A percentile compares a stretch with the other conserved stretches of the same genome.
Conservation (phyloP, 2,797 vertebrate species). For the Petrocephalus schoutedeni region DNA sequence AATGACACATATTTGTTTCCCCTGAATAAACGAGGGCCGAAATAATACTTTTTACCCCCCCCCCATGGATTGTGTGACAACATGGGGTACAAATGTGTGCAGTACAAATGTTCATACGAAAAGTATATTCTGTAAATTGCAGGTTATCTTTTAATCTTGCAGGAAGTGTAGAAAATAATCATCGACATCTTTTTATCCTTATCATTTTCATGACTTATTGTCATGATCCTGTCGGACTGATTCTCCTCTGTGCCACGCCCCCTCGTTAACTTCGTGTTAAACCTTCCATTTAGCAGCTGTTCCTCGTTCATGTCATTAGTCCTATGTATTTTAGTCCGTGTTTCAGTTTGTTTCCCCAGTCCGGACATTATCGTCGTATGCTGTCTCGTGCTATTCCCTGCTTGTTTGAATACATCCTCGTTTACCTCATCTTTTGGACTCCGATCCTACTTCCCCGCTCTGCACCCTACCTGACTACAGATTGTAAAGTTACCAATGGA, state of each 20-base stretch:
- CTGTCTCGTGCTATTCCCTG: too few relatives aligned
- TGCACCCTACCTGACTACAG: not conserved
- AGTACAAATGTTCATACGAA: not conserved
- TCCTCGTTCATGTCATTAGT: too few relatives aligned
- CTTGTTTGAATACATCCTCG: too few relatives aligned
- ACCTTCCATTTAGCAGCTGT: too few relatives aligned
- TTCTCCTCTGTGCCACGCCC: too few relatives aligned
- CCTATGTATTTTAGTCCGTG: too few relatives aligned
- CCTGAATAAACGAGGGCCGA: not conserved
- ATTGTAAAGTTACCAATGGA: not conserved
- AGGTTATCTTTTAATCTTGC: not conserved
- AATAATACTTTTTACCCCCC: not conserved
- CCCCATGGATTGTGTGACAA: not conserved
- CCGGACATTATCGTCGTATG: too few relatives aligned
- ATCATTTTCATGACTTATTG: not conserved
- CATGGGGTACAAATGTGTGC: not conserved
- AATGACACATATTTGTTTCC: not conserved
- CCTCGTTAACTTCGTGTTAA: too few relatives aligned
- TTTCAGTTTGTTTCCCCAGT: too few relatives aligned
- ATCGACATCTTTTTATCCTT: not conserved
- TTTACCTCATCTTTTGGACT: too few relatives aligned
- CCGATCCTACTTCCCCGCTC: too few relatives aligned
- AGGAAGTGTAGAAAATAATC: not conserved
- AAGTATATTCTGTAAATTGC: not conserved
- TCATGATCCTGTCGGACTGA: too few relatives aligned